These are phyloP conservation scores for Willowsia nigromaculata DNA, from an alignment of 2,888 invertebrate species.

Conservation along the genomic window DNA sequence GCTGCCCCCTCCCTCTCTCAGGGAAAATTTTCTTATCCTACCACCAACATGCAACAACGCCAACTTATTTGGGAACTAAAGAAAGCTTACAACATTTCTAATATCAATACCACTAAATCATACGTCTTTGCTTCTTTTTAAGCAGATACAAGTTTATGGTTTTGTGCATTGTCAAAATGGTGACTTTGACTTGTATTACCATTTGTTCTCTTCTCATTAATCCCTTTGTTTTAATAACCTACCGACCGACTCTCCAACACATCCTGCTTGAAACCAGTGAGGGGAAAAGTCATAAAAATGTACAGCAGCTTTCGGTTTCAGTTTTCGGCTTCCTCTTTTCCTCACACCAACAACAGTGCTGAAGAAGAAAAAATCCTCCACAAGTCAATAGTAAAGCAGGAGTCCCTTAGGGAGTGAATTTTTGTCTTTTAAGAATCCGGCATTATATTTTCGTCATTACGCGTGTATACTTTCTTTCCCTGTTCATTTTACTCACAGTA, in stretches of 20 bases:
- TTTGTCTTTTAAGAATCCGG: conserved; percentile 27
- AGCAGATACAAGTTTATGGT: background rate
- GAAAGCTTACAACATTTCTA: background rate
- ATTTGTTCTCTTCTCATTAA: conserved; percentile 12
- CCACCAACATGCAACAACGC: background rate
- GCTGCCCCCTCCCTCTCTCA: conserved; percentile 32
- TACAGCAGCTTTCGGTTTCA: conserved; percentile 39
- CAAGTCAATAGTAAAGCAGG: conserved; percentile 13
- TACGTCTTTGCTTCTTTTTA: background rate
- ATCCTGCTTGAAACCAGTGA: background rate
- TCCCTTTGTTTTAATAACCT: conserved; percentile 32
- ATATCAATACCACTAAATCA: conserved; percentile 31
- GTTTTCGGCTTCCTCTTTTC: conserved; percentile 64
- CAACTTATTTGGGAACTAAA: background rate
- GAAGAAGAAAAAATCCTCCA: conserved; percentile 24
- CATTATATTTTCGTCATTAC: background rate
- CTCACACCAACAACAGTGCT: background rate
- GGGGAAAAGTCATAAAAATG: conserved; percentile 63
- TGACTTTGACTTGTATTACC: background rate
- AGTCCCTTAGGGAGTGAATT: conserved; percentile 8
- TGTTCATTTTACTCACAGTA: background rate
- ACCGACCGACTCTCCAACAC: conserved; percentile 22
- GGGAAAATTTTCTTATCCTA: background rate
- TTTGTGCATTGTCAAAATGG: background rate
- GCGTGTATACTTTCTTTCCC: conserved; percentile 38